Evolutionary conservation across 2,797 vertebrate genomes (phyloP), one percentile per base, ranked within the genome.

Genomic region (Neosalanx taihuensis): DNA sequence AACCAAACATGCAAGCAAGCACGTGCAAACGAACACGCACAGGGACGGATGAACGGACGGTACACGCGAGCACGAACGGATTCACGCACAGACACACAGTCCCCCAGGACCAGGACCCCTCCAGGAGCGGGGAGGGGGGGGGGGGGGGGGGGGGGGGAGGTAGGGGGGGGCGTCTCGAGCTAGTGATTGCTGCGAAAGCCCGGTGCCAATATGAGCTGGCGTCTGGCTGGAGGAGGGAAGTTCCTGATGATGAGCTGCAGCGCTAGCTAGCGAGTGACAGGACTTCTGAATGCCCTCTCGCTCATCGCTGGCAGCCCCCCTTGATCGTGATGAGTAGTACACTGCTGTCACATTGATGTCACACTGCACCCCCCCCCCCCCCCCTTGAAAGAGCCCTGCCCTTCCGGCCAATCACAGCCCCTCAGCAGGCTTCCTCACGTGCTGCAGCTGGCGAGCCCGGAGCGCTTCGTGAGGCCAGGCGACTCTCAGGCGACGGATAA

Each of bases 281-380:
- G 12, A 46, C 41, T 46, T 46, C 41, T 41, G 37, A 41, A 26
- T 26, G 37, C 37, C 2, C 77, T 62, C 69, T 64, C 63, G 12
- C 65, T 75, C 79, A 75, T 79, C 76, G 29, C 72, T 70, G 72
- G 67, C 72, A 70, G 79, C 82, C 81, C 57, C 81, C 51, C 83
- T 86, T 85, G 79, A 80, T 89, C 86, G 81, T 81, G 79, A 89
- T 89, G 82, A 86, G 51, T 84, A 86, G 51, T 84, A 83, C 80
- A 77, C 81, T 71, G 84, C 85, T 85, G 85, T 88, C 85, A 87
- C 78, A 86, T 87, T 86, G 84, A 85, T 85, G 85, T 88, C 85
- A 87, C 78, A 86, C 87, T 86, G 88, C 74, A 26, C 23, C 23
- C 23, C 23, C 23, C 23, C 23, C 23, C 23, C 23, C 23, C 23